phyloP scores from a whole-genome alignment of 2,113 vertebrate species.

The Cranoglanis bouderius region DNA sequence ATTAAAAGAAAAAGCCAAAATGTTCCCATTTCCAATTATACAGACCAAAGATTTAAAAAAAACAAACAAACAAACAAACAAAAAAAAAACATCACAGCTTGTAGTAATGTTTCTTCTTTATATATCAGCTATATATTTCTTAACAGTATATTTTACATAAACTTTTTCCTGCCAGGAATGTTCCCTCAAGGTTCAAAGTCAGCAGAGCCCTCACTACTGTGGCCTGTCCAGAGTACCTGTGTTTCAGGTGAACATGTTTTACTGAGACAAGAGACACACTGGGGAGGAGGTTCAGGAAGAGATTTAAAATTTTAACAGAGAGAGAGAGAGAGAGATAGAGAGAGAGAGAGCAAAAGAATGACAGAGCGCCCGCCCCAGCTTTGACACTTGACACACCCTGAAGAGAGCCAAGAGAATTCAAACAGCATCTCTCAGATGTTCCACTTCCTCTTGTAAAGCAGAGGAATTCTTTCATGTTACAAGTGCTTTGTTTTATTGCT shows the following conservation, averaged over 20 bases:
- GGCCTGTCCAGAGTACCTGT: slow-evolving; percentile 48
- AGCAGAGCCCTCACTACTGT: slow-evolving; percentile 48
- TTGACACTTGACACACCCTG: slow-evolving; percentile 65
- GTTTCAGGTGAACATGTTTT: slow-evolving; percentile 61
- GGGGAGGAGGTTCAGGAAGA: slow-evolving; percentile 43
- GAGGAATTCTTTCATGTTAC: slow-evolving; percentile 85
- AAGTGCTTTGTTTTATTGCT: slow-evolving; percentile 78
- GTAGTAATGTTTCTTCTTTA: slow-evolving; percentile 39
- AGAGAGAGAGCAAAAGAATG: not conserved
- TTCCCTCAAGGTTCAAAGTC: slow-evolving; percentile 70
- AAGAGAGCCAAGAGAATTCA: slow-evolving; percentile 67
- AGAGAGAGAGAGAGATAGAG: slow-evolving; percentile 4
- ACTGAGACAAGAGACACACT: slow-evolving; percentile 50
- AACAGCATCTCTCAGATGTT: slow-evolving; percentile 77
- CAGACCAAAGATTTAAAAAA: slow-evolving; percentile 45
- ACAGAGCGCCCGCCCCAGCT: slow-evolving; percentile 46
- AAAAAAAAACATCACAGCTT: not conserved
- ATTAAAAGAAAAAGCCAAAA: slow-evolving; percentile 64
- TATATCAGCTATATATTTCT: slow-evolving; percentile 72
- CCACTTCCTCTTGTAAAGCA: slow-evolving; percentile 82
- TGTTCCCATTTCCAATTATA: slow-evolving; percentile 72
- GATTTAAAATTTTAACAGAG: slow-evolving; percentile 46
- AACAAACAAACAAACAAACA: too few relatives aligned
- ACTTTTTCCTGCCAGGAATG: slow-evolving; percentile 71
- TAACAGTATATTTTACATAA: slow-evolving; percentile 75